Evolutionary conservation across 2,113 vertebrate genomes (phyloP).

Genomic region (Noctilio leporinus): DNA sequence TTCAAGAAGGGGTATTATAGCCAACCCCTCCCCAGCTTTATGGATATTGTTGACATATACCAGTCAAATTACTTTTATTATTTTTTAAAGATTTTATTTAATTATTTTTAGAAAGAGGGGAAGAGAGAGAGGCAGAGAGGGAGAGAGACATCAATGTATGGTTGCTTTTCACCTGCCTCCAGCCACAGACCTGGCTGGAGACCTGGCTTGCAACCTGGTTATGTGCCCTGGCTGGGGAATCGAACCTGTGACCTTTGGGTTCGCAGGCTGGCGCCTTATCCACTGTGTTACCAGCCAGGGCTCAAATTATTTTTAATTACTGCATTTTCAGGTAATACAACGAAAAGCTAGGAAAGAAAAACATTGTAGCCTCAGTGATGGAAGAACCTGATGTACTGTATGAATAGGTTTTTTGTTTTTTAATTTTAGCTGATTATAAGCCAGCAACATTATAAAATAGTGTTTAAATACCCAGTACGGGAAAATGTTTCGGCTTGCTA

Average conservation of each 20-base stretch:
- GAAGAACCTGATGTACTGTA: not conserved
- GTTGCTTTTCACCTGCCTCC: too few species aligned
- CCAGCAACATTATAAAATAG: not conserved
- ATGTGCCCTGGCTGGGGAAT: too few species aligned
- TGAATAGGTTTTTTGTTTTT: not conserved
- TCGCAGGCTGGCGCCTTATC: too few species aligned
- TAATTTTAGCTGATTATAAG: conserved; percentile 6
- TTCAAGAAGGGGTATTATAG: not conserved
- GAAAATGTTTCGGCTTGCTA: not conserved
- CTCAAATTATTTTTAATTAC: not conserved
- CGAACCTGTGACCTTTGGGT: too few species aligned
- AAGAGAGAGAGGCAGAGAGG: too few species aligned
- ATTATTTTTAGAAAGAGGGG: too few species aligned
- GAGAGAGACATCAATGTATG: too few species aligned
- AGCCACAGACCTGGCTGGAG: too few species aligned
- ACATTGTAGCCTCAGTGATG: not conserved
- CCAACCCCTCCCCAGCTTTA: not conserved
- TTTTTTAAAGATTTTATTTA: too few species aligned
- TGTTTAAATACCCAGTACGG: not conserved
- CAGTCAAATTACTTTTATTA: not conserved
- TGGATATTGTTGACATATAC: not conserved
- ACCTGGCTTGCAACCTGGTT: too few species aligned
- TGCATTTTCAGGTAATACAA: not conserved
- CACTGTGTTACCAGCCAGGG: too few species aligned
- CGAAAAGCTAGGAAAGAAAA: not conserved